phyloP scores from a whole-genome alignment of 2,113 vertebrate species.

The Campylomormyrus numenius region DNA sequence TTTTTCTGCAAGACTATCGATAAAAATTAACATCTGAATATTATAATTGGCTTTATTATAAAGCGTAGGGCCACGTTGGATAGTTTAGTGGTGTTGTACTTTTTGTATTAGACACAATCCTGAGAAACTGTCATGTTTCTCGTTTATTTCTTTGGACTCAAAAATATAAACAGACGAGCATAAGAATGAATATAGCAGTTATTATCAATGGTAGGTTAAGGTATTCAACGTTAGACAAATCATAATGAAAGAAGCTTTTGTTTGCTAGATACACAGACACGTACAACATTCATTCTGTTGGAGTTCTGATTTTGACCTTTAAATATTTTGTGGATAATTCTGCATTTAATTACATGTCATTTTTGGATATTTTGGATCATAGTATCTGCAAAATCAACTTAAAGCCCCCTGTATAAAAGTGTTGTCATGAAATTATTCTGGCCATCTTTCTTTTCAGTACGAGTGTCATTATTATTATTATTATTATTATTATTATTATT shows the following conservation, averaged over 20 bases:
- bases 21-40: not conserved
- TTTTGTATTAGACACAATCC: not conserved
- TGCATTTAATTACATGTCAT: constrained; percentile 17
- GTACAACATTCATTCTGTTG: no score
- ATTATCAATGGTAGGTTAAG: not conserved
- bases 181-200: not conserved
- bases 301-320: not conserved
- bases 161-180: not conserved
- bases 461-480: not conserved
- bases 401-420: constrained; percentile 16
- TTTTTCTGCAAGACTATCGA: not conserved
- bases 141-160: not conserved
- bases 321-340: not conserved
- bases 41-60: not conserved
- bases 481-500: no score
- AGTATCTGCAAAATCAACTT: not conserved
- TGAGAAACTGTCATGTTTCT: not conserved
- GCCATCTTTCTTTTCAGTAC: constrained; percentile 23
- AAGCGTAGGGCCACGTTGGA: not conserved
- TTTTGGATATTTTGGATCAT: constrained; percentile 19
- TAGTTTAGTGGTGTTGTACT: not conserved
- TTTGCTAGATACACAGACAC: not conserved
- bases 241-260: not conserved
- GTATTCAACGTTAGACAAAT: not conserved
- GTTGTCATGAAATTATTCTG: constrained; percentile 32